Conservation (phyloP, 2,797 vertebrate genomes). For the Anguilla megastoma region DNA sequence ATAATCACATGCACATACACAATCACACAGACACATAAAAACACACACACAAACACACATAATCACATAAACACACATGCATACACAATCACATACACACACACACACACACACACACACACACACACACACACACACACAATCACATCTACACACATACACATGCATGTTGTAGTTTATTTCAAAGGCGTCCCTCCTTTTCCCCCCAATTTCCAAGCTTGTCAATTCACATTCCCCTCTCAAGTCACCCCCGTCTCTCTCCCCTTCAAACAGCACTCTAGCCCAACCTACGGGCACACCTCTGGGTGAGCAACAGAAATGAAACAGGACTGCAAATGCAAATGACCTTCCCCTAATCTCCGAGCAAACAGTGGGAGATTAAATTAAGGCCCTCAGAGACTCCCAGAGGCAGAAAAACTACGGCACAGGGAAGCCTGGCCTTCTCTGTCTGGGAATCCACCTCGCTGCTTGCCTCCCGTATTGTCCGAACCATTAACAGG, state of each 20-base stretch:
- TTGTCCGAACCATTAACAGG: slow-evolving; percentile 60
- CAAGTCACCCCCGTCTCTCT: slow-evolving; percentile 30
- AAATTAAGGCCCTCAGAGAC: slow-evolving; percentile 62
- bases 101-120: too few species aligned
- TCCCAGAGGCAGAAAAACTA: slow-evolving; percentile 42
- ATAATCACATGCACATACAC: slow-evolving; percentile 40
- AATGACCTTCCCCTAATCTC: slow-evolving; percentile 67
- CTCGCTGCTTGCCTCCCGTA: slow-evolving; percentile 58
- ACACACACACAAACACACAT: too few species aligned
- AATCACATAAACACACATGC: too few species aligned
- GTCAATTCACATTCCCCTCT: slow-evolving; percentile 13
- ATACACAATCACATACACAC: too few species aligned
- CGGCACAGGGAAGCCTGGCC: slow-evolving; percentile 5
- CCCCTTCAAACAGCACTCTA: slow-evolving; percentile 40
- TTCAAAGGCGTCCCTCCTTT: neutral
- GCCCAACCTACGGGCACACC: slow-evolving; percentile 31
- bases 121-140: too few species aligned
- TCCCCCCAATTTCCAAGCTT: too few species aligned
- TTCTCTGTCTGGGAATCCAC: slow-evolving; percentile 45
- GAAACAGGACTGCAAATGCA: slow-evolving; percentile 61
- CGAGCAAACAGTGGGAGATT: slow-evolving; percentile 68
- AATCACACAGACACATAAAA: slow-evolving; percentile 35
- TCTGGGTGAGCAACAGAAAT: slow-evolving; percentile 43
- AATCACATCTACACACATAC: too few species aligned
- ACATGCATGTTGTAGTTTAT: neutral